Percentiles rank a stretch among this genome's conserved stretches.
Evolutionary conservation across 1,140 invertebrate genomes (phyloP).

Genomic region (Alviniconcha marisindica): DNA sequence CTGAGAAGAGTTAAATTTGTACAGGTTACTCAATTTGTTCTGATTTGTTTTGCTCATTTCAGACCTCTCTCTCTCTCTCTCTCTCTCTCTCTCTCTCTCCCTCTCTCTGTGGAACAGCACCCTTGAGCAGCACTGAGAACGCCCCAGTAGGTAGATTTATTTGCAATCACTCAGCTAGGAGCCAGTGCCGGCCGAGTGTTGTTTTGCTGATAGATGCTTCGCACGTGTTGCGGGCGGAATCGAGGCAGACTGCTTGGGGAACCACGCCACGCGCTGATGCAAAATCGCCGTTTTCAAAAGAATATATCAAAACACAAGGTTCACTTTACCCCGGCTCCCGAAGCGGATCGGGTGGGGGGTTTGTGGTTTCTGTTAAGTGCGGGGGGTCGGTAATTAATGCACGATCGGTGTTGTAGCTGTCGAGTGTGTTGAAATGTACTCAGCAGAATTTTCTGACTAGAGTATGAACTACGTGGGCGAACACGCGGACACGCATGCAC

Average conservation of each 20-base stretch:
- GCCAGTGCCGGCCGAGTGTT: not conserved
- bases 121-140: too few relatives aligned
- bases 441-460: too few relatives aligned
- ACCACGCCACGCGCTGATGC: not conserved
- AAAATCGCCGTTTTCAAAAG: not conserved
- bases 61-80: slow-evolving; percentile 36
- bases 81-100: slow-evolving; percentile 35
- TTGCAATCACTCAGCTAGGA: slow-evolving; percentile 12
- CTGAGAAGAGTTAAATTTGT: too few relatives aligned
- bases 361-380: not conserved
- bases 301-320: not conserved
- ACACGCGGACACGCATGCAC: not conserved
- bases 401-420: not conserved
- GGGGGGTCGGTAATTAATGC: not conserved
- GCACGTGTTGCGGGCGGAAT: not conserved
- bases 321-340: not conserved
- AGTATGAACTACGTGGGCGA: not conserved
- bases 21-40: not conserved
- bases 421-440: not conserved
- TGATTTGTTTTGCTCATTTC: not conserved
- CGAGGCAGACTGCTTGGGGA: not conserved
- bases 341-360: too few relatives aligned
- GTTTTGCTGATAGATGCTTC: slow-evolving; percentile 8
- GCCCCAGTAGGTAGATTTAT: not conserved
- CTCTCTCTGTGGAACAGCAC: too few relatives aligned